Base-by-base conservation (phyloP, 2,113 vertebrate species). In the Cyprinodon brontotheroides region DNA sequence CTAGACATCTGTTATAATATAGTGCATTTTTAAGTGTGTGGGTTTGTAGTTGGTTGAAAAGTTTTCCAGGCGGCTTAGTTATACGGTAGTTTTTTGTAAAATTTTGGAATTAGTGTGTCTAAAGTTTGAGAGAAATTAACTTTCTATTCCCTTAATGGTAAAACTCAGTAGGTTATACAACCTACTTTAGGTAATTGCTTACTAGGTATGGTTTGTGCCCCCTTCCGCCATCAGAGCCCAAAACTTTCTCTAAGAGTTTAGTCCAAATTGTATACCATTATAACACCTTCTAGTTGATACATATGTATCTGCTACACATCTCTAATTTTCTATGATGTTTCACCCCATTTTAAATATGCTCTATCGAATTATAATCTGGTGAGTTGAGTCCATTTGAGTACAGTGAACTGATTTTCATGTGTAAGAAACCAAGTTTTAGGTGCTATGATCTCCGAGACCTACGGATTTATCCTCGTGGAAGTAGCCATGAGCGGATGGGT, bases 71-170 rank as follows among this genome's bases (percentile, higher is more conserved):
- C n/a, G 47, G 6, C 41, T n/a, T 65, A 70, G 53, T 79, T 61
- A 29, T 29, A 29, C 1, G 29, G 39, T 65, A 14, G 61, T 47
- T 79, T 72, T 69, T 63, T 29, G 12, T 73, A 14, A n/a, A 65
- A 73, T 36, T 67, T 3, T 38, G 75, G 41, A 75, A 77, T 36
- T 57, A 64, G 3, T 22, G 0, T 43, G 39, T 59, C 1, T 59
- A 48, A 77, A 72, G 84, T 74, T 50, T 71, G 74, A 61, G 78
- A 76, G 69, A 70, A 81, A 85, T 39, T 13, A 72, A 78, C 48
- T 41, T 71, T 79, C 74, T 73, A 85, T 79, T 65, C 50, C 65
- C 47, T 39, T 66, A 36, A 53, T 75, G 68, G 67, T 70, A 72
- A 64, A 29, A 79, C 71, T 81, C 41, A 11, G 22, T 4, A 48